Evolutionary conservation across 2,888 invertebrate genomes (phyloP).

Genomic region (Plusia festucae): DNA sequence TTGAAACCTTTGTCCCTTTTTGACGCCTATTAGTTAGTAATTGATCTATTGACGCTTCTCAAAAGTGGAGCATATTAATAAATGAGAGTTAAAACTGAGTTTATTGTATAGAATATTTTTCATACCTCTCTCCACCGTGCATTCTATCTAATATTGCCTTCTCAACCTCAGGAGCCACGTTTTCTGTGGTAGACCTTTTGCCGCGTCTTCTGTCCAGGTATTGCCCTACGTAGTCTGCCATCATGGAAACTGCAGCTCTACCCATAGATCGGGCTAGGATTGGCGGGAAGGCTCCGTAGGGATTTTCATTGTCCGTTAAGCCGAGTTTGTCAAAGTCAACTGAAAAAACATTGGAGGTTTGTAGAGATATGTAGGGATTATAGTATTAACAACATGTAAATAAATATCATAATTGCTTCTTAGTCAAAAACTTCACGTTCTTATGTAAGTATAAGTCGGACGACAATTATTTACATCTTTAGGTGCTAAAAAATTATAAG

Average conservation of each 20-base stretch:
- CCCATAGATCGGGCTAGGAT: constrained; percentile 94
- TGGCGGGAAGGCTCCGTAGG: constrained; percentile 94
- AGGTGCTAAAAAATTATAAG: neutral
- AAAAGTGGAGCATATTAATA: constrained; percentile 25
- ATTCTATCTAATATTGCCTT: constrained; percentile 83
- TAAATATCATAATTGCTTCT: no score
- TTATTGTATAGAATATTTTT: constrained; percentile 11
- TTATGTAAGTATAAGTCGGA: neutral
- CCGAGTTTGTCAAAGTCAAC: constrained; percentile 96
- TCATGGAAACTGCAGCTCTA: constrained; percentile 91
- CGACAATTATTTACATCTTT: neutral
- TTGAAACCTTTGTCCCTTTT: constrained; percentile 54
- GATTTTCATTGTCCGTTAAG: constrained; percentile 96
- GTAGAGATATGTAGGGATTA: no score
- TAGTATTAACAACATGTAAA: no score
- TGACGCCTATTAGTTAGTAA: constrained; percentile 44
- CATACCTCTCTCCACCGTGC: constrained; percentile 94
- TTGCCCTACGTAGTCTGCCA: constrained; percentile 93
- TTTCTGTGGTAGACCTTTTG: constrained; percentile 75
- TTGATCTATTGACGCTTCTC: constrained; percentile 50
- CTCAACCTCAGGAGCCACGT: constrained; percentile 77
- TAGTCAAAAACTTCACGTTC: no score
- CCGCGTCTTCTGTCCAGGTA: constrained; percentile 91
- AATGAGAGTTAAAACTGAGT: neutral
- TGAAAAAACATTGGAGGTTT: constrained; percentile 70